Percentiles rank a stretch among this genome's conserved stretches.
These are phyloP conservation scores for Musca domestica DNA, from an alignment of 1,140 invertebrate genomes.

Conservation along the genomic window DNA sequence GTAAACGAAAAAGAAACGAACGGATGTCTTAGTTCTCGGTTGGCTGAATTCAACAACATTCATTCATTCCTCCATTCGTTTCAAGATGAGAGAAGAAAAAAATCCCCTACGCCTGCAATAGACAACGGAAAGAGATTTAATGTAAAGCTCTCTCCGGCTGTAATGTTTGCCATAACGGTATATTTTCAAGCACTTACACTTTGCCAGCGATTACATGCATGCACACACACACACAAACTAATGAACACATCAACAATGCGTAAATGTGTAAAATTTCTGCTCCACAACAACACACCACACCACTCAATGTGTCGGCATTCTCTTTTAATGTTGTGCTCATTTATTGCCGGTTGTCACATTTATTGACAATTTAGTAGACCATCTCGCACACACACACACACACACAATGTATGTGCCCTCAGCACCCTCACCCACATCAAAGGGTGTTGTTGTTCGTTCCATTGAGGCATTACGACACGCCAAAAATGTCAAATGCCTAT, in stretches of 20 bases:
- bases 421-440: neutral
- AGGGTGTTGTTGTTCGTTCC: neutral
- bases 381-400: neutral
- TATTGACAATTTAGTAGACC: conserved; percentile 1
- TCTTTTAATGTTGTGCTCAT: neutral
- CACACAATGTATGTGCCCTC: neutral
- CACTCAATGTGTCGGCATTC: neutral
- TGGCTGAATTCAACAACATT: too few relatives aligned
- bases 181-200: neutral
- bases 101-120: too few relatives aligned
- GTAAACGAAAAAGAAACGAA: neutral
- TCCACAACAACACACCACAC: too few relatives aligned
- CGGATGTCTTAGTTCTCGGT: too few relatives aligned
- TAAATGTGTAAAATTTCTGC: too few relatives aligned
- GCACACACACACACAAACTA: too few relatives aligned
- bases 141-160: neutral
- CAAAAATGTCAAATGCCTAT: too few relatives aligned
- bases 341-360: neutral
- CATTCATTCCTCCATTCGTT: too few relatives aligned
- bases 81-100: too few relatives aligned
- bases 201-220: neutral
- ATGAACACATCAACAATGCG: too few relatives aligned
- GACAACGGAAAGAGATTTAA: too few relatives aligned
- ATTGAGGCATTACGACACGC: conserved; percentile 6
- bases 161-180: neutral